Evolutionary conservation across 2,797 vertebrate species (phyloP).

Genomic region (Aselliscus stoliczkanus): DNA sequence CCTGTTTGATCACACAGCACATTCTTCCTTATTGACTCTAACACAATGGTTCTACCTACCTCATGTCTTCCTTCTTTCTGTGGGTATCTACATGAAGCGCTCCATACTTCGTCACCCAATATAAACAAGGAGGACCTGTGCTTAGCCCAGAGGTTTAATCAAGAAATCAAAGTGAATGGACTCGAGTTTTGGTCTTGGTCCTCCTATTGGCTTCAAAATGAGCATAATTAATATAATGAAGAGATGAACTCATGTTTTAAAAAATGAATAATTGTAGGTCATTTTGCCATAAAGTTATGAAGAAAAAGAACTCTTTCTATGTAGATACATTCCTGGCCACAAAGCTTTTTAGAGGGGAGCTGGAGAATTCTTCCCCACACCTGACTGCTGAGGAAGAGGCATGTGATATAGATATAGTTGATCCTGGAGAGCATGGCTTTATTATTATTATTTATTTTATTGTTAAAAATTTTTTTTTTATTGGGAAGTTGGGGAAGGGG

Average conservation of each 20-base stretch:
- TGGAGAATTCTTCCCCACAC: not conserved
- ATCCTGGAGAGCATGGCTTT: not conserved
- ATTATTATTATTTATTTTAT: not conserved
- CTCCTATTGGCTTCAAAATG: not conserved
- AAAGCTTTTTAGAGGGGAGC: not conserved
- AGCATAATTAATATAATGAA: not conserved
- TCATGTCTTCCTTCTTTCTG: not conserved
- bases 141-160: not conserved
- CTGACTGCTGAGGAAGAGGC: not conserved
- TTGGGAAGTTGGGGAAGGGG: too few relatives aligned
- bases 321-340: not conserved
- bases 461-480: too few relatives aligned
- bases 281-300: not conserved
- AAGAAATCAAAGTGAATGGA: not conserved
- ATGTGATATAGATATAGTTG: not conserved
- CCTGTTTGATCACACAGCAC: not conserved
- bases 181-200: not conserved
- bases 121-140: rapidly evolving
- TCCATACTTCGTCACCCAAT: too few relatives aligned
- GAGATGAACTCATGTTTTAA: not conserved
- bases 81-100: not conserved
- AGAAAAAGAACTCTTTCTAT: not conserved
- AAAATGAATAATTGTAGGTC: not conserved
- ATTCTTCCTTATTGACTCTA: not conserved
- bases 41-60: not conserved